phyloP scores from a whole-genome alignment of 2,888 invertebrate species.

The Eupithecia dodoneata region DNA sequence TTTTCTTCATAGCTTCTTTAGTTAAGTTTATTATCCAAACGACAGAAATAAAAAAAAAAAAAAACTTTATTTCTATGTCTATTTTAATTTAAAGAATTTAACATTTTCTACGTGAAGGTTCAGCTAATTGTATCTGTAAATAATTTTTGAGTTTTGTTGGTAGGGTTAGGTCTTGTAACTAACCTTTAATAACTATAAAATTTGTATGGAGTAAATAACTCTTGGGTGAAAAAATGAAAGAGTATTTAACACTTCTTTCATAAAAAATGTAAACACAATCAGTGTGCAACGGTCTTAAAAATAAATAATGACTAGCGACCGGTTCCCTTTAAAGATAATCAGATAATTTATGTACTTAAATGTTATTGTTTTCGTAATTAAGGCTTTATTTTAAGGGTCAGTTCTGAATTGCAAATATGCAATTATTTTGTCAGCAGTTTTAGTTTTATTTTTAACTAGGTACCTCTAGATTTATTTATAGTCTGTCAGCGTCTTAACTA shows the following conservation, averaged over 20 bases:
- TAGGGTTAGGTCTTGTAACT: no score
- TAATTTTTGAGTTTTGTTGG: no score
- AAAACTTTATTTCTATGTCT: not conserved
- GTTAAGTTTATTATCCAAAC: no score
- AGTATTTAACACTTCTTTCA: not conserved
- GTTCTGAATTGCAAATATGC: conserved; percentile 17
- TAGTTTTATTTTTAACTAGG: not conserved
- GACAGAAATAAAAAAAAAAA: no score
- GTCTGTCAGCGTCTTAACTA: not conserved
- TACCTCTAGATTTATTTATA: not conserved
- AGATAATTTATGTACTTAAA: conserved; percentile 13
- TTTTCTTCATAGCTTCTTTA: no score
- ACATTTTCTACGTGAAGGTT: no score
- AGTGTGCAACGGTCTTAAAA: not conserved
- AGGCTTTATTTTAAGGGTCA: not conserved
- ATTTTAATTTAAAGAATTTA: no score
- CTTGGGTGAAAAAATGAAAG: no score
- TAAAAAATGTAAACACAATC: not conserved
- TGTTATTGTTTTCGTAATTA: conserved; percentile 14
- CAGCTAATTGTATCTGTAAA: no score
- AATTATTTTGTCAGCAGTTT: conserved; percentile 34
- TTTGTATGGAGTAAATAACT: no score
- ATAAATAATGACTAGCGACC: not conserved
- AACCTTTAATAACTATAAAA: no score
- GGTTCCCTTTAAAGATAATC: conserved; percentile 10